Evolutionary conservation across 2,888 invertebrate genomes (phyloP).

Genomic region (Polietes domitor): DNA sequence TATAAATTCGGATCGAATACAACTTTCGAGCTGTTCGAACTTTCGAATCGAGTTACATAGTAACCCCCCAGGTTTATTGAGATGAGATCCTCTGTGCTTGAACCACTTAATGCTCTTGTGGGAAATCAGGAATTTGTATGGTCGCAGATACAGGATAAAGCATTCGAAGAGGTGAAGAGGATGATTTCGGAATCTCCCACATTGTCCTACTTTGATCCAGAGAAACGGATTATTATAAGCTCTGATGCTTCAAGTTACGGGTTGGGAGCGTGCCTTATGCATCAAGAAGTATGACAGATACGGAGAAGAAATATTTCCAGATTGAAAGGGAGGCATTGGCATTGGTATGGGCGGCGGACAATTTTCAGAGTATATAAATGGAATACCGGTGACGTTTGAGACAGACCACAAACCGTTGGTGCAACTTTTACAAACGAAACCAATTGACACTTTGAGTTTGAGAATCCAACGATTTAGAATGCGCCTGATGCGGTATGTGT

Average conservation of each 20-base stretch:
- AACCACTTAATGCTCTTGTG: constrained; percentile 11
- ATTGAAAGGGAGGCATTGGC: constrained; percentile 44
- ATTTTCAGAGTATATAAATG: constrained; percentile 45
- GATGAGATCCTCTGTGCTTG: constrained; percentile 23
- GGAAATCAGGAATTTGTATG: background rate
- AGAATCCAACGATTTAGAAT: constrained; percentile 47
- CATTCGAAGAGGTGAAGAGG: constrained; percentile 21
- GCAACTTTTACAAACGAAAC: constrained; percentile 36
- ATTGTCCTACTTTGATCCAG: constrained; percentile 17
- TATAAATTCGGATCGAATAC: too few species aligned
- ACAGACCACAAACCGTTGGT: constrained; percentile 47
- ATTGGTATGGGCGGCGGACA: constrained; percentile 44
- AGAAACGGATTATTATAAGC: constrained; percentile 35
- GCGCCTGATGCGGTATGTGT: constrained; percentile 20
- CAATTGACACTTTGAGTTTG: constrained; percentile 25
- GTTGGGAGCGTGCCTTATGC: constrained; percentile 26
- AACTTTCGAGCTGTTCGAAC: too few species aligned
- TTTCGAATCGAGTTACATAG: too few species aligned
- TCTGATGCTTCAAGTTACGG: constrained; percentile 42
- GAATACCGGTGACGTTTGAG: constrained; percentile 35
- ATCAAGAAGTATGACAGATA: constrained; percentile 47
- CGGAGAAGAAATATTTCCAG: constrained; percentile 44
- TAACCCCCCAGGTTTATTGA: constrained; percentile 17
- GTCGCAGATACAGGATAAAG: background rate
- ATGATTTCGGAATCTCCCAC: constrained; percentile 3